These are phyloP conservation scores for Nixonia krombeini DNA, from an alignment of 1,140 invertebrate species.

Conservation along the genomic window DNA sequence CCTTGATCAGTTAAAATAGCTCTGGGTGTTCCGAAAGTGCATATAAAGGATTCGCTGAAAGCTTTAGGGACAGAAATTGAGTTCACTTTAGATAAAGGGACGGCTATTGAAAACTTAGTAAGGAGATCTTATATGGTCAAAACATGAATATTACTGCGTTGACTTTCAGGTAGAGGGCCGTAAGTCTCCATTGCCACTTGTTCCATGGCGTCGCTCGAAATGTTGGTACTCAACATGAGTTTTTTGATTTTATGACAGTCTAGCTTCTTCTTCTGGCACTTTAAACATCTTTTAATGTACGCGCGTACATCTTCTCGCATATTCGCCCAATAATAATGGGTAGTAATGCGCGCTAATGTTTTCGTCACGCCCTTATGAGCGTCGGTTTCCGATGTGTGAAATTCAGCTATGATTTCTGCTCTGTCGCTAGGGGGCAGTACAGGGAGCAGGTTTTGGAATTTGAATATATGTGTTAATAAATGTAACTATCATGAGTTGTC, in stretches of 20 bases:
- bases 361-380: conserved; percentile 17
- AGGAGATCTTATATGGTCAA: conserved; percentile 49
- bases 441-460: too few relatives aligned
- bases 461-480: too few relatives aligned
- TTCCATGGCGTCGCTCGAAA: not conserved
- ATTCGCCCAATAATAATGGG: conserved; percentile 21
- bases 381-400: too few relatives aligned
- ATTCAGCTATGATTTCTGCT: too few relatives aligned
- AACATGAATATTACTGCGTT: conserved; percentile 29
- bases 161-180: conserved; percentile 35
- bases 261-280: conserved; percentile 8
- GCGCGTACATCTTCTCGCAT: conserved; percentile 18
- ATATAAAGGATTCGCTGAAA: too few relatives aligned
- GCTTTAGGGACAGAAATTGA: too few relatives aligned
- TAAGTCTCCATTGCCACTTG: conserved; percentile 31
- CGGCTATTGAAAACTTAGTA: conserved; percentile 41
- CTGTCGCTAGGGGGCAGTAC: too few relatives aligned
- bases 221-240: conserved; percentile 7
- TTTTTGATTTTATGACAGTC: not conserved
- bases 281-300: conserved; percentile 8
- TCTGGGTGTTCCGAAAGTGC: too few relatives aligned
- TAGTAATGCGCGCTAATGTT: conserved; percentile 1
- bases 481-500: too few relatives aligned
- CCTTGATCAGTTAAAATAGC: too few relatives aligned
- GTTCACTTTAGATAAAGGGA: not conserved